A percentile compares a stretch with the other conserved stretches of the same genome.
These are phyloP conservation scores for Echeneis naucrates DNA, from an alignment of 2,797 vertebrate genomes.

Conservation along the genomic window DNA sequence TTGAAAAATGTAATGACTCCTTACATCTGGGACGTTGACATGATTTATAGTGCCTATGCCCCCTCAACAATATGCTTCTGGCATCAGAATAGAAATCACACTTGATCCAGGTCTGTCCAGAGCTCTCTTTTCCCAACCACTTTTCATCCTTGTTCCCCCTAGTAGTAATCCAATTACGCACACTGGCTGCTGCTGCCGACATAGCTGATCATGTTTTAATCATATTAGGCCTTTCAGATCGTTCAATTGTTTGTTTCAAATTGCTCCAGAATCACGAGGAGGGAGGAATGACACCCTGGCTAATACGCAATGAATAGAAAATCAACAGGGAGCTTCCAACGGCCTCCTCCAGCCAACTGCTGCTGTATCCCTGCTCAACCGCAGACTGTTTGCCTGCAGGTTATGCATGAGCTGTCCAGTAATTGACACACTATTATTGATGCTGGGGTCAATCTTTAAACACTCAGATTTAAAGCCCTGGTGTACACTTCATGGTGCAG, in stretches of 20 bases:
- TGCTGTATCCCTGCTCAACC: conserved; percentile 24
- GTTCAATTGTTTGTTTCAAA: conserved; percentile 68
- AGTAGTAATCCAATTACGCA: conserved; percentile 78
- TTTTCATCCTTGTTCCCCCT: conserved; percentile 71
- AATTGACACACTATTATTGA: conserved; percentile 25
- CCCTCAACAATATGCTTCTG: conserved; percentile 59
- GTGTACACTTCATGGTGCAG: conserved; percentile 16
- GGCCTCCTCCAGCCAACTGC: conserved; percentile 1
- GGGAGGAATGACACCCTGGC: conserved; percentile 52
- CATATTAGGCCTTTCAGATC: conserved; percentile 64
- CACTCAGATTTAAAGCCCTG: conserved; percentile 35
- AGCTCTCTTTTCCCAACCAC: conserved; percentile 50
- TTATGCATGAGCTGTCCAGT: conserved; percentile 31
- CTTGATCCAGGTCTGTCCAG: conserved; percentile 68
- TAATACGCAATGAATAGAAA: conserved; percentile 37
- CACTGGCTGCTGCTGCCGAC: conserved; percentile 68
- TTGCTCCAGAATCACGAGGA: conserved; percentile 47
- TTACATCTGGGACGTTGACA: conserved; percentile 67
- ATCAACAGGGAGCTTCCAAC: conserved; percentile 22
- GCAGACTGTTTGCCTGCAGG: conserved; percentile 14
- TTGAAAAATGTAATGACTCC: conserved; percentile 72
- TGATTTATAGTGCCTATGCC: conserved; percentile 74
- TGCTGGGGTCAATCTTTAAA: conserved; percentile 50
- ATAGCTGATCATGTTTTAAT: conserved; percentile 73
- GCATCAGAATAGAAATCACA: conserved; percentile 70